These are phyloP conservation scores for Nerophis lumbriciformis DNA, from an alignment of 2,113 vertebrate genomes.

Conservation along the genomic window DNA sequence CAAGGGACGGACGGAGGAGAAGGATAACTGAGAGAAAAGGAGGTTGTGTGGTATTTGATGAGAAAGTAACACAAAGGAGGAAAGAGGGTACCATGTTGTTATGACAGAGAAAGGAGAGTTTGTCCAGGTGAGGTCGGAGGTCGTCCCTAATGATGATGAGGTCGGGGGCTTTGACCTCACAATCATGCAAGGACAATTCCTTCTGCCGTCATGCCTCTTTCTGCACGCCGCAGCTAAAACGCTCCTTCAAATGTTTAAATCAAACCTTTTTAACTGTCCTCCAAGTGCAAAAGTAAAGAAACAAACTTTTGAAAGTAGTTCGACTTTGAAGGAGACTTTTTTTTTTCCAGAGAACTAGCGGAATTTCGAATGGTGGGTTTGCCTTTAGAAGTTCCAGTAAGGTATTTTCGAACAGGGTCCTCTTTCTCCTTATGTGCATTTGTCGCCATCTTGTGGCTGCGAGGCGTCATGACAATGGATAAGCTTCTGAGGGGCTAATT, in stretches of 20 bases:
- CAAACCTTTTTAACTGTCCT: no score
- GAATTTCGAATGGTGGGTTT: neutral
- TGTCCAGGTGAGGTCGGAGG: no score
- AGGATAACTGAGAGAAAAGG: constrained; percentile 2
- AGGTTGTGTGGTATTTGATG: neutral
- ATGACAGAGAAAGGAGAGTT: no score
- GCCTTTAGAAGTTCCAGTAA: neutral
- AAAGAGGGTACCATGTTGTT: no score
- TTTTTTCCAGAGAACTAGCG: no score
- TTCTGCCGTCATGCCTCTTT: constrained; percentile 7
- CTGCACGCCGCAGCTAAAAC: constrained; percentile 17
- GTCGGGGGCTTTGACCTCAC: constrained; percentile 9
- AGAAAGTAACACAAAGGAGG: neutral
- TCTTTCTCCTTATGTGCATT: neutral
- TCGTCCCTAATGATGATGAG: no score
- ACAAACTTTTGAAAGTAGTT: no score
- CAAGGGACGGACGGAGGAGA: constrained; percentile 1
- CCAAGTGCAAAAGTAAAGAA: no score
- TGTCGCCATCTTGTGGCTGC: constrained; percentile 52
- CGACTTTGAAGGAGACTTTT: no score
- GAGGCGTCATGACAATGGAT: neutral
- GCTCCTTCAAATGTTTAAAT: constrained; percentile 4
- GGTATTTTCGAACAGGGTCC: neutral
- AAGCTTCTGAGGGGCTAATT: neutral
- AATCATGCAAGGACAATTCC: neutral